Evolutionary conservation across 2,113 vertebrate species (phyloP).

Genomic region (Vulpes vulpes): DNA sequence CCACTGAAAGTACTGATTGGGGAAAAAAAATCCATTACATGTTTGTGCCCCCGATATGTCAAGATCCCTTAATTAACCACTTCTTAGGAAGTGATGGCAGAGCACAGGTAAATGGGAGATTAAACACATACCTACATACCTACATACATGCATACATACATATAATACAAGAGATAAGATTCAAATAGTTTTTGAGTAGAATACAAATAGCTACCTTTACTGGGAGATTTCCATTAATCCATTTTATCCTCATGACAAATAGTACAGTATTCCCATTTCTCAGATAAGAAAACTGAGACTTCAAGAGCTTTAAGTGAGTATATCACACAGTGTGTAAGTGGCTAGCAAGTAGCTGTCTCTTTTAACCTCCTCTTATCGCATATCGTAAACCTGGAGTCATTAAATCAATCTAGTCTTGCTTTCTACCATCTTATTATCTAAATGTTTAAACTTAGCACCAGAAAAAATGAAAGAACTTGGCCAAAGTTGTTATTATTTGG

Average conservation of each 20-base stretch:
- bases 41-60: neutral
- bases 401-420: neutral
- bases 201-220: neutral
- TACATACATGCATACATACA: too few species aligned
- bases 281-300: neutral
- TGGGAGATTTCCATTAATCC: neutral
- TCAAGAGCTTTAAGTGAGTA: neutral
- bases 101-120: neutral
- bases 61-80: neutral
- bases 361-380: neutral
- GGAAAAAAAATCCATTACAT: neutral
- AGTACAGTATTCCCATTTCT: neutral
- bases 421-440: slow-evolving; percentile 21
- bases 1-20: neutral
- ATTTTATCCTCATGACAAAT: neutral
- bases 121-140: neutral
- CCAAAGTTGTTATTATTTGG: neutral
- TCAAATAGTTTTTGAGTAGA: neutral
- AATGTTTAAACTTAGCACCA: slow-evolving; percentile 50
- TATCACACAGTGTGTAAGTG: neutral
- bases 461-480: slow-evolving; percentile 19
- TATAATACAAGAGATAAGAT: neutral
- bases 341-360: neutral
- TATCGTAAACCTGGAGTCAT: neutral
- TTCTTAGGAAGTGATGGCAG: neutral